Conservation (phyloP, 30 jellyfish, hydroid and myxozoan species). For the Pelagia noctiluca region DNA sequence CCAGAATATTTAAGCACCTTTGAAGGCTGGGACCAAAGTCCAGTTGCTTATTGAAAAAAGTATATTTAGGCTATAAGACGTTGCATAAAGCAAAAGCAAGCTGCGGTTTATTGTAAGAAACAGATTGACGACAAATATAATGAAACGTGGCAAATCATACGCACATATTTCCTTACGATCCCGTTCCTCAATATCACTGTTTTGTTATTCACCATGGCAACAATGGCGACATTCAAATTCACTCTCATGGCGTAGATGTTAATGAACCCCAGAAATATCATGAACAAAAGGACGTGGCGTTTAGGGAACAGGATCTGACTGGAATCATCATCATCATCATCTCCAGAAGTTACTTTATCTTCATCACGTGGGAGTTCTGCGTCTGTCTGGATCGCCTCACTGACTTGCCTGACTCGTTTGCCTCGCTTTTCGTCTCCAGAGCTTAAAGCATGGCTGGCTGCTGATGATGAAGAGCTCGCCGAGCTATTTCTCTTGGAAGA, state of each 20-base stretch:
- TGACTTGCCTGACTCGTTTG: neutral
- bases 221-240: conserved; percentile 82
- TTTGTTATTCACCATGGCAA: conserved; percentile 86
- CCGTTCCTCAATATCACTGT: conserved; percentile 77
- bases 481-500: neutral
- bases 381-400: conserved; percentile 62
- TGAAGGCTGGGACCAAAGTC: too few species aligned
- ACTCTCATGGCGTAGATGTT: conserved; percentile 85
- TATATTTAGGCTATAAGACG: too few species aligned
- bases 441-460: neutral
- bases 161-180: conserved; percentile 52
- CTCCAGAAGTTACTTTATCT: conserved; percentile 36
- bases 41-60: too few species aligned
- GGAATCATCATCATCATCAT: conserved; percentile 3
- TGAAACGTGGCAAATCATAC: neutral
- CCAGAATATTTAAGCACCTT: too few species aligned
- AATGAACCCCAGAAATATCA: conserved; percentile 81
- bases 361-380: conserved; percentile 34
- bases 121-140: neutral
- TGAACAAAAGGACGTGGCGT: conserved; percentile 65
- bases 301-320: conserved; percentile 65
- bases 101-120: too few species aligned
- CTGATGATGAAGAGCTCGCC: neutral
- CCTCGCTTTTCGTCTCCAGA: neutral
- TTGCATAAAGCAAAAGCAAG: too few species aligned